phyloP scores from a whole-genome alignment of 2,888 invertebrate species.

The Meliscaeva auricollis region DNA sequence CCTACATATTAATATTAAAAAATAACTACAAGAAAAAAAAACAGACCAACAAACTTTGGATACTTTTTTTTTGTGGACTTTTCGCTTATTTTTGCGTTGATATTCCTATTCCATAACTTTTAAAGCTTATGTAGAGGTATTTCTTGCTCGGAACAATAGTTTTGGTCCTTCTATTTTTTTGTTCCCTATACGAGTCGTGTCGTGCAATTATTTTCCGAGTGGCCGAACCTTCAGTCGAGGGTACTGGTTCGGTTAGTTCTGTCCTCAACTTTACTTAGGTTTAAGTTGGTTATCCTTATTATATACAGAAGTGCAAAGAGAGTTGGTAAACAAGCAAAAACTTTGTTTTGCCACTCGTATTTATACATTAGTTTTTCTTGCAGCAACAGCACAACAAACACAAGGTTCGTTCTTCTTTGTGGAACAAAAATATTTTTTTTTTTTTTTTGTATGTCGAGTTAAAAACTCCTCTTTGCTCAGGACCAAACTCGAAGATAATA shows the following conservation, averaged over 20 bases:
- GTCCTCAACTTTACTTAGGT: slow-evolving; percentile 64
- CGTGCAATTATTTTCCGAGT: slow-evolving; percentile 62
- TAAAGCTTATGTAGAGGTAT: neutral
- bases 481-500: slow-evolving; percentile 48
- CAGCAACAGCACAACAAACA: slow-evolving; percentile 45
- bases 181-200: neutral
- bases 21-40: too few species aligned
- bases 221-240: slow-evolving; percentile 68
- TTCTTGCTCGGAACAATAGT: neutral
- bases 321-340: slow-evolving; percentile 69
- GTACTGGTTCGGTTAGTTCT: slow-evolving; percentile 68
- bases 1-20: too few species aligned
- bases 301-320: slow-evolving; percentile 34
- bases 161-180: slow-evolving; percentile 5
- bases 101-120: slow-evolving; percentile 1
- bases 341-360: slow-evolving; percentile 67
- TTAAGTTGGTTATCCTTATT: slow-evolving; percentile 65
- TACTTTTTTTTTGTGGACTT: neutral
- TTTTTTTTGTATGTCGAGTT: too few species aligned
- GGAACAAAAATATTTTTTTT: slow-evolving; percentile 16
- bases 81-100: slow-evolving; percentile 9
- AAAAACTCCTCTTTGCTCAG: slow-evolving; percentile 4
- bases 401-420: slow-evolving; percentile 12
- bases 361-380: slow-evolving; percentile 63
- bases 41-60: too few species aligned